Conservation (phyloP, 2,888 invertebrate genomes). For the Drosophila vallismaia region DNA sequence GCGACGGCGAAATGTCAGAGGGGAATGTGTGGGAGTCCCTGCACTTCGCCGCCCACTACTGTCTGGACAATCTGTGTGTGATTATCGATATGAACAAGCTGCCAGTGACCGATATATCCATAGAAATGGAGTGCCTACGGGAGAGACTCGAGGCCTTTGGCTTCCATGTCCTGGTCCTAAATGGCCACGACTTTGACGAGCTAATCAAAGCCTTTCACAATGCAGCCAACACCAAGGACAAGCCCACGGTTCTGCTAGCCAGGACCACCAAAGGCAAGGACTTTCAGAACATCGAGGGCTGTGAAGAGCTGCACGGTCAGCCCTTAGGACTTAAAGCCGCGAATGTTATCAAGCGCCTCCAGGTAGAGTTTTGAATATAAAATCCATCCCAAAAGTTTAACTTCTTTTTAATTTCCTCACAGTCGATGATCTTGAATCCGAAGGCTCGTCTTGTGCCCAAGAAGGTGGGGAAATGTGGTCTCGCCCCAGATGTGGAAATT, state of each 20-base stretch:
- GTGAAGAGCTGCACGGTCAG: slow-evolving; percentile 99
- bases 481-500: slow-evolving; percentile 90
- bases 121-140: slow-evolving; percentile 92
- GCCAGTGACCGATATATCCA: slow-evolving; percentile 97
- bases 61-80: slow-evolving; percentile 97
- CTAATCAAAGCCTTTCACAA: slow-evolving; percentile 94
- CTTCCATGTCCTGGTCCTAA: slow-evolving; percentile 94
- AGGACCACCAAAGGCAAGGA: slow-evolving; percentile 98
- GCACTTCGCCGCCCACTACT: slow-evolving; percentile 97
- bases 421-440: neutral
- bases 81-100: slow-evolving; percentile 98
- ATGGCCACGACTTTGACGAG: slow-evolving; percentile 97
- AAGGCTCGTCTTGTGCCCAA: slow-evolving; percentile 84
- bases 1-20: slow-evolving; percentile 99
- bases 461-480: slow-evolving; percentile 87
- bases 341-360: slow-evolving; percentile 88
- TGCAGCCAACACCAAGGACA: slow-evolving; percentile 89
- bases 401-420: neutral
- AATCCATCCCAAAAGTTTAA: neutral
- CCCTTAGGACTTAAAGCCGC: slow-evolving; percentile 93
- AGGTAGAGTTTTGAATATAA: slow-evolving; percentile 77
- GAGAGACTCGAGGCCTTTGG: slow-evolving; percentile 95
- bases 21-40: slow-evolving; percentile 99
- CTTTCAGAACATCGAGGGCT: slow-evolving; percentile 95
- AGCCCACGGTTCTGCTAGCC: slow-evolving; percentile 96